Conservation (phyloP, 1,140 invertebrate genomes). For the Helicoverpa armigera region DNA sequence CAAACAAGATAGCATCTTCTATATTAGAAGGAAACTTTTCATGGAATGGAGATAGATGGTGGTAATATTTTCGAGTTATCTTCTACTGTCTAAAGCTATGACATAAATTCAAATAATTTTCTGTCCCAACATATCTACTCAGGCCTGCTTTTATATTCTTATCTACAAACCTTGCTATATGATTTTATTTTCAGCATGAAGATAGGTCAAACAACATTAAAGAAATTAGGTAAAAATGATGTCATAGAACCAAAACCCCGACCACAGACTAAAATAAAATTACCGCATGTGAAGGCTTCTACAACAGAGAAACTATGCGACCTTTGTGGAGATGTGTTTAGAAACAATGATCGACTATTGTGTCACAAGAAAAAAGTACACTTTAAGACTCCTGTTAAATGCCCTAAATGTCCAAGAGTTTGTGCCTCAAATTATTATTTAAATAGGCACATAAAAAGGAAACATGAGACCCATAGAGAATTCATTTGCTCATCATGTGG, state of each 20-base stretch:
- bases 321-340: constrained; percentile 75
- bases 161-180: constrained; percentile 14
- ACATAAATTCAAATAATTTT: background rate
- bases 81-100: constrained; percentile 1
- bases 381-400: constrained; percentile 67
- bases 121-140: too few species aligned
- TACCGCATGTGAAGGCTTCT: constrained; percentile 59
- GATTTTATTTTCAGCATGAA: constrained; percentile 58
- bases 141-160: background rate
- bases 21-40: constrained; percentile 75
- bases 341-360: constrained; percentile 66
- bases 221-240: constrained; percentile 19
- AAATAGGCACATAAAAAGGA: constrained; percentile 77
- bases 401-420: constrained; percentile 71
- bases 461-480: constrained; percentile 71
- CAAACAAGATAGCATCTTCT: constrained; percentile 73
- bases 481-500: constrained; percentile 81
- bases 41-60: constrained; percentile 76
- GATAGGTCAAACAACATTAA: constrained; percentile 46
- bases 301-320: constrained; percentile 74
- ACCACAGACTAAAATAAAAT: constrained; percentile 56
- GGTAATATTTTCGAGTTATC: constrained; percentile 68
- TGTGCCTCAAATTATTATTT: constrained; percentile 79
- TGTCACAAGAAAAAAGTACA: constrained; percentile 71
- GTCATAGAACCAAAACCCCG: constrained; percentile 36